Conservation (phyloP, 2,113 vertebrate genomes). For the Sinocyclocheilus grahami region DNA sequence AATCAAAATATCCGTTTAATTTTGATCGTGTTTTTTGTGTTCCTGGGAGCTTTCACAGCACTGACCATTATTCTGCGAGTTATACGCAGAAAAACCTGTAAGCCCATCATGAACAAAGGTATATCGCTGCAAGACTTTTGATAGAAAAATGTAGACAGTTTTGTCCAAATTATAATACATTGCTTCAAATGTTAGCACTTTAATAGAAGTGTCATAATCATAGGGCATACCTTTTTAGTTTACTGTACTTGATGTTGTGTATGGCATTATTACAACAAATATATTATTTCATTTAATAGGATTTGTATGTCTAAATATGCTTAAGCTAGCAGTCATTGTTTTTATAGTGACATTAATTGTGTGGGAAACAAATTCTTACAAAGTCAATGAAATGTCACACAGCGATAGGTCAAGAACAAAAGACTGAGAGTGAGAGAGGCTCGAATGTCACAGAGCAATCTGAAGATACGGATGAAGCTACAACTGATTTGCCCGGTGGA, state of each 20-base stretch:
- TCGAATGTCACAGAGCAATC: conserved; percentile 47
- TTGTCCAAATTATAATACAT: background rate
- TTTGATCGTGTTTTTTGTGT: conserved; percentile 53
- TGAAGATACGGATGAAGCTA: conserved; percentile 21
- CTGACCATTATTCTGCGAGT: conserved; percentile 56
- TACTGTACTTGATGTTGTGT: background rate
- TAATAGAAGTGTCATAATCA: too few species aligned
- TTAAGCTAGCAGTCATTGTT: background rate
- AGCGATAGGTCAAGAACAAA: conserved; percentile 45
- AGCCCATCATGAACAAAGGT: conserved; percentile 53
- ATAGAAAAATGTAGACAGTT: background rate
- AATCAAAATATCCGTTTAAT: conserved; percentile 48
- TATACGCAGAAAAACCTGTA: conserved; percentile 59
- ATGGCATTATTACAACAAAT: background rate
- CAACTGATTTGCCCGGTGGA: background rate
- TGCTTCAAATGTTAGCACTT: background rate
- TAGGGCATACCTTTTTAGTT: background rate
- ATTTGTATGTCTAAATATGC: background rate
- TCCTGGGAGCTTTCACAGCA: conserved; percentile 49
- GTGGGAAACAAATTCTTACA: conserved; percentile 4
- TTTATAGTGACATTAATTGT: background rate
- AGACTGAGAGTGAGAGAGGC: conserved; percentile 34
- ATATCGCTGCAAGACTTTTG: conserved; percentile 1
- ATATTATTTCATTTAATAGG: background rate
- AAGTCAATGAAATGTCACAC: conserved; percentile 30